Conservation (phyloP, 2,113 vertebrate species). For the Lota lota region DNA sequence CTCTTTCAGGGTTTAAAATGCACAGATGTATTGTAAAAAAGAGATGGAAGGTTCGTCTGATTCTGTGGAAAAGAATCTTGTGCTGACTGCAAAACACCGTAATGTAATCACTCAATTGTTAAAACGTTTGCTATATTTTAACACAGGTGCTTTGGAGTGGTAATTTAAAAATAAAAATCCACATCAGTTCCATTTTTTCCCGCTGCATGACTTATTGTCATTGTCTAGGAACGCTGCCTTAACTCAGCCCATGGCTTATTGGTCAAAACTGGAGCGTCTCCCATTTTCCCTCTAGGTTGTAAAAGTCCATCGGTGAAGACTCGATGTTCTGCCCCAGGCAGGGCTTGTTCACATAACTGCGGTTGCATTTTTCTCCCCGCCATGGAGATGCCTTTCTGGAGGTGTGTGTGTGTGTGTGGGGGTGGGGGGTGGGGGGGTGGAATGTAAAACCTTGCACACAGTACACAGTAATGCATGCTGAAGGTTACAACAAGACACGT, state of each 20-base stretch:
- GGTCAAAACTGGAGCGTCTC: slow-evolving; percentile 21
- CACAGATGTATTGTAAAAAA: too few relatives aligned
- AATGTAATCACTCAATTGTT: background rate
- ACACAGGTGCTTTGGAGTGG: slow-evolving; percentile 8
- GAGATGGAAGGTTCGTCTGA: too few relatives aligned
- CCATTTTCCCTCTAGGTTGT: slow-evolving; percentile 16
- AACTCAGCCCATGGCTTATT: background rate
- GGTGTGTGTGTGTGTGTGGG: too few relatives aligned
- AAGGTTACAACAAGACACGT: too few relatives aligned
- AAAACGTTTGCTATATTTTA: background rate
- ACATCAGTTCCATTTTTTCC: background rate
- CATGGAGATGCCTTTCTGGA: background rate
- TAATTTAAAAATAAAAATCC: background rate
- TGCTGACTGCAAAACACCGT: background rate
- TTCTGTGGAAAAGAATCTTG: background rate
- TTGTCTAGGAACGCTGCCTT: slow-evolving; percentile 16
- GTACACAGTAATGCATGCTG: too few relatives aligned
- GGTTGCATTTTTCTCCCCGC: background rate
- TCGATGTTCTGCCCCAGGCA: background rate
- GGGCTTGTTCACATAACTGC: background rate
- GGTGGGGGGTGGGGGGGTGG: too few relatives aligned
- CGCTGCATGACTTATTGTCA: slow-evolving; percentile 14
- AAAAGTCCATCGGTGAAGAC: background rate
- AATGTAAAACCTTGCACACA: too few relatives aligned
- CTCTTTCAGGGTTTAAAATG: background rate